Evolutionary conservation across 2,888 invertebrate species (phyloP).

Genomic region (Diploptera punctata): DNA sequence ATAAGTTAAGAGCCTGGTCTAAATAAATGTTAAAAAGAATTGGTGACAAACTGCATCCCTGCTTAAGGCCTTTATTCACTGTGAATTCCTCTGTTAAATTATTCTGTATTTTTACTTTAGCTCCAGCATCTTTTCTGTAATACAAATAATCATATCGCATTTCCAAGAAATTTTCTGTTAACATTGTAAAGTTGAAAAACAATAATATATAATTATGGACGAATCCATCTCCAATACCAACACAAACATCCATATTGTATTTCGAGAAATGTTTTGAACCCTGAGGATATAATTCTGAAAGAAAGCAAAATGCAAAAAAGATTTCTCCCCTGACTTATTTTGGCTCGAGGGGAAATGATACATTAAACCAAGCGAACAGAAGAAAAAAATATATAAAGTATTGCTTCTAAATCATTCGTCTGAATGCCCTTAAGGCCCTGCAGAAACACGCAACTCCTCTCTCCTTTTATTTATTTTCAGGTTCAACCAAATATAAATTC

Average conservation of each 20-base stretch:
- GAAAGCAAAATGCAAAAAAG: not conserved
- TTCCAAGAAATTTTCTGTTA: too few species aligned
- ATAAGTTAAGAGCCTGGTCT: too few species aligned
- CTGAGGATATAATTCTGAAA: not conserved
- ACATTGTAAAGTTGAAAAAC: too few species aligned
- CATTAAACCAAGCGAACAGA: not conserved
- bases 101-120: too few species aligned
- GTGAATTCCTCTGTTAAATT: too few species aligned
- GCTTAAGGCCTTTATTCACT: too few species aligned
- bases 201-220: not conserved
- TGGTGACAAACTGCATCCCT: too few species aligned
- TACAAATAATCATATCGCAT: too few species aligned
- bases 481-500: constrained; percentile 13
- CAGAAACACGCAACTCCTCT: constrained; percentile 1
- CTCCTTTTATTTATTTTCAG: constrained; percentile 13
- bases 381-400: constrained; percentile 3
- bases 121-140: too few species aligned
- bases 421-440: not conserved
- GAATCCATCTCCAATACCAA: not conserved
- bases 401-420: constrained; percentile 17
- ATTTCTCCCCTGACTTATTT: constrained; percentile 3
- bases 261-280: constrained; percentile 10
- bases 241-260: constrained; percentile 6
- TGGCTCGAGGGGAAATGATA: constrained; percentile 21
- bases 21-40: too few species aligned